Conservation (phyloP, 2,797 vertebrate genomes). For the Acipenser ruthenus region DNA sequence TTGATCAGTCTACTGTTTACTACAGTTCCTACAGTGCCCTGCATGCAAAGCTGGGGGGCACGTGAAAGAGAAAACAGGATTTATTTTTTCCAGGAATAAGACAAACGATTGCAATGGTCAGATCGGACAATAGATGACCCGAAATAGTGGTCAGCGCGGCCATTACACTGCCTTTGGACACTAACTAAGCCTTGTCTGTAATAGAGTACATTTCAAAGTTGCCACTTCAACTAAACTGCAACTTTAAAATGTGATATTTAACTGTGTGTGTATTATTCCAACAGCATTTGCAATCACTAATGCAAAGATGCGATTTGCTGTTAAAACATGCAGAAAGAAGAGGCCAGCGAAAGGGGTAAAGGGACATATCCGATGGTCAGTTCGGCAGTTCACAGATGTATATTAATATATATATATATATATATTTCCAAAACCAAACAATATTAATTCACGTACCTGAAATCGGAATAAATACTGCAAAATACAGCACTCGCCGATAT, state of each 20-base stretch:
- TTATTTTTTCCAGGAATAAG: neutral
- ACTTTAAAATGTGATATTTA: too few species aligned
- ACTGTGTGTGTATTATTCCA: too few species aligned
- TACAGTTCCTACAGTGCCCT: neutral
- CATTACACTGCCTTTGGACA: conserved; percentile 10
- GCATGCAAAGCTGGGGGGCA: neutral
- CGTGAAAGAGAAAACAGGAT: neutral
- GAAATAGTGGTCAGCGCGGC: conserved; percentile 14
- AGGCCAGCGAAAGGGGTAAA: neutral
- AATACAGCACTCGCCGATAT: conserved; percentile 51
- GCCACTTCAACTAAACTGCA: neutral
- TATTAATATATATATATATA: conserved; percentile 1
- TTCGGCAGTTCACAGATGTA: conserved; percentile 3
- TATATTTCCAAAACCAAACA: neutral
- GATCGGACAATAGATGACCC: conserved; percentile 9
- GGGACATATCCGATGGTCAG: conserved; percentile 6
- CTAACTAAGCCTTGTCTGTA: neutral
- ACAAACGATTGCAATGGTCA: neutral
- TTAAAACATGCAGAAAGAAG: neutral
- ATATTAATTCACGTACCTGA: conserved; percentile 54
- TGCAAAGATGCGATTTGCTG: neutral
- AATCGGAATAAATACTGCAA: conserved; percentile 45
- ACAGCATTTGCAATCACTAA: neutral
- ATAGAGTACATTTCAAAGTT: neutral
- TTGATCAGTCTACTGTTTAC: neutral